phyloP scores from a whole-genome alignment of 2,888 invertebrate species.

The Caenorhabditis virilis region DNA sequence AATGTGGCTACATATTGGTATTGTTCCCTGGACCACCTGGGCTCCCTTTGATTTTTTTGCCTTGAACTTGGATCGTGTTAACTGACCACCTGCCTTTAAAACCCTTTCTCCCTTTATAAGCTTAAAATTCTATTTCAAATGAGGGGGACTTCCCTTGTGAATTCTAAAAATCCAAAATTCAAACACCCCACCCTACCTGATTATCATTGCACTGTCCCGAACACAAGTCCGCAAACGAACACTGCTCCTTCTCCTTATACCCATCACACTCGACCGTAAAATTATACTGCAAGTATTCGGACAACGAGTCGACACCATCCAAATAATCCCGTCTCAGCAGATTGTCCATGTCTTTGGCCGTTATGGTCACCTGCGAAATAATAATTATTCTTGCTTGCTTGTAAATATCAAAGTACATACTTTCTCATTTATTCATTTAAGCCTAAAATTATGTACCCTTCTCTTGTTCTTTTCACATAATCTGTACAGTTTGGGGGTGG shows the following conservation, averaged over 20 bases:
- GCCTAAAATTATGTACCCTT: too few relatives aligned
- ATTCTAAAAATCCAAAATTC: neutral
- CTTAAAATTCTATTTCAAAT: too few relatives aligned
- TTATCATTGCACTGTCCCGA: slow-evolving; percentile 57
- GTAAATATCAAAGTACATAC: neutral
- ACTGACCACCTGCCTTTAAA: too few relatives aligned
- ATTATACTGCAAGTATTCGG: slow-evolving; percentile 56
- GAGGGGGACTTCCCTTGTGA: too few relatives aligned
- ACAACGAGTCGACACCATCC: slow-evolving; percentile 48
- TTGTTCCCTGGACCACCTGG: too few relatives aligned
- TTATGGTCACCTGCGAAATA: slow-evolving; percentile 49
- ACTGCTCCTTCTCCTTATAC: slow-evolving; percentile 25
- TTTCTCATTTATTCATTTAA: too few relatives aligned
- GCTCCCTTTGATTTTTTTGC: too few relatives aligned
- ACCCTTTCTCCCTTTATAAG: too few relatives aligned
- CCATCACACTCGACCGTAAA: slow-evolving; percentile 52
- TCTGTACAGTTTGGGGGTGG: too few relatives aligned
- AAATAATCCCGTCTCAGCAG: slow-evolving; percentile 49
- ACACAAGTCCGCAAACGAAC: slow-evolving; percentile 54
- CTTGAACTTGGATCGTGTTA: too few relatives aligned
- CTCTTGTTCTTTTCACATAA: too few relatives aligned
- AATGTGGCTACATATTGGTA: too few relatives aligned
- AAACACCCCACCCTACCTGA: slow-evolving; percentile 26
- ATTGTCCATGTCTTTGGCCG: slow-evolving; percentile 54
- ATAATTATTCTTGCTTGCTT: neutral